Evolutionary conservation across 2,797 vertebrate species (phyloP), one percentile per base, ranked within the genome.

Genomic region (Clangula hyemalis): DNA sequence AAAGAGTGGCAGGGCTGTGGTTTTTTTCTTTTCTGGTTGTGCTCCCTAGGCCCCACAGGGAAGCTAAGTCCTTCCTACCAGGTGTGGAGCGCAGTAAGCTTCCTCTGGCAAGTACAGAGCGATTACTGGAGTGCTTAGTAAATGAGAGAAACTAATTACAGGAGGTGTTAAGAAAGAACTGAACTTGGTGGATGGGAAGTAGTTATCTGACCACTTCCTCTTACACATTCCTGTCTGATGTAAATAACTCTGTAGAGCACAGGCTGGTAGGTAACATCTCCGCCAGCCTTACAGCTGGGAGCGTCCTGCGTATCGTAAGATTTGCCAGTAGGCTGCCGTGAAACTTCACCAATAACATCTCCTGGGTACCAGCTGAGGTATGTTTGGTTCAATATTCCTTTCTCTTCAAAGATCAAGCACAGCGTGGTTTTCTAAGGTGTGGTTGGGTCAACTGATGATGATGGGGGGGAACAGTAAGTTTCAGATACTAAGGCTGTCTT

Each of bases 161-260:
- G 38, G 25, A 77, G 25, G 32, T 54, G 36, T 84, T 73, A 57
- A 74, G 39, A 89, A 66, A 0, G 1, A 85, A 60, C 53, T 82
- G 66, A 81, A 64, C 87, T 85, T 71, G 47, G 34, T 82, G 74
- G 61, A 38, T 96, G 95, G 93, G 96, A 97, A 96, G 93, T 93
- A 68, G 41, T 53, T 80, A 88, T 89, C 32, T 76, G 75, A 64
- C 45, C 11, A 25, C 68, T 97, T 97, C 92, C 81, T 91, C 39
- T 76, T 65, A n/a, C 10, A 2, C 3, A 5, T 77, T 85, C 19
- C 36, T 17, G 7, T 56, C 74, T 90, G 34, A 57, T 83, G 56
- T 75, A 83, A 72, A 18, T 72, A 72, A 25, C 72, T 72, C 43
- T 73, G 75, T 62, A 70, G 89, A 9, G 28, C 47, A 28, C 51